Base-by-base conservation (phyloP, 2,113 vertebrate species). In the Amphiprion ocellaris region DNA sequence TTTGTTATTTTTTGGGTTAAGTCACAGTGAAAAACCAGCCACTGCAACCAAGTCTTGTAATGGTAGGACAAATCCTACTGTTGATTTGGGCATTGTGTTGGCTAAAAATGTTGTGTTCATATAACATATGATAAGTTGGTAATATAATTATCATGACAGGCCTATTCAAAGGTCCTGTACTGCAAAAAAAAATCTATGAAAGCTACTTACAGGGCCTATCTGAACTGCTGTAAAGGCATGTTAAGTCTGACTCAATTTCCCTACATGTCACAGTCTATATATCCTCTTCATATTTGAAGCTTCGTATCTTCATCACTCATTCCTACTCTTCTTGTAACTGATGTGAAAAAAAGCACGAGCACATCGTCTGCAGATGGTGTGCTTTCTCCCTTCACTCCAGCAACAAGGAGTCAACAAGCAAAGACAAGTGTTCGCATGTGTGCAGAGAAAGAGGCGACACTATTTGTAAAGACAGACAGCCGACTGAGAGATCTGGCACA, bases 341-440 rank as follows among this genome's bases (percentile, higher is more conserved):
- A 83, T 39, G 44, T 24, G 63, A 72, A 76, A 47, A 47, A 52
- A 77, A 66, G 37, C 54, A 54, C 23, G 76, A 83, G 74, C n/a
- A 63, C 37, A 49, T 17, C 19, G 21, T 26, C 68, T 54, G 41
- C 39, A 44, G 46, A 64, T 10, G 5, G 53, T 67, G 33, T 1
- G 24, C 28, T 28, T 77, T 67, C 49, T 64, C 10, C 3, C 53
- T 7, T 55, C 30, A 62, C 50, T 67, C 39, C 30, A 41, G 63
- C 15, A 53, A 24, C 9, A 58, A 78, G 10, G 16, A 30, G 49
- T 44, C 84, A 68, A 82, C 50, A 46, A 74, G 65, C 37, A 66
- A 77, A 82, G 65, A 62, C 41, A 49, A 64, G 33, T 33, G 66
- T 77, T 53, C 70, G 62, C 21, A 17, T 70, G 72, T 67, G 56